A percentile compares a stretch with the other conserved stretches of the same genome.
These are phyloP conservation scores for Dryobota labecula DNA, from an alignment of 2,888 invertebrate genomes.

Conservation along the genomic window DNA sequence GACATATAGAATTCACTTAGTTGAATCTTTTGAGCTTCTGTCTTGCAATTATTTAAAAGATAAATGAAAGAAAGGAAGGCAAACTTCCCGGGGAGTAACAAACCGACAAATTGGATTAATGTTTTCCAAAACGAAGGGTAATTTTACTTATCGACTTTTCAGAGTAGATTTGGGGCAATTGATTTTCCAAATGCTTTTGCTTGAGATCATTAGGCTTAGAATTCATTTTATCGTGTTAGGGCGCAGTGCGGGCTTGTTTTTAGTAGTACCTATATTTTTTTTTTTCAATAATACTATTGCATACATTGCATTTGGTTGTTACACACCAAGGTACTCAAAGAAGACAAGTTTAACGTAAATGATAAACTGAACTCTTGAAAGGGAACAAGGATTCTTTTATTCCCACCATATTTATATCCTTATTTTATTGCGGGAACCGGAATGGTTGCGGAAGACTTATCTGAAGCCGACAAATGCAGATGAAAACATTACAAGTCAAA, in stretches of 20 bases:
- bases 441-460: conserved; percentile 31
- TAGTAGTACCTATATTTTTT: no score
- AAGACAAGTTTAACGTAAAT: not conserved
- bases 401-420: conserved; percentile 8
- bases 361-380: not conserved
- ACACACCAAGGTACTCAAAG: not conserved
- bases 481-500: conserved; percentile 17
- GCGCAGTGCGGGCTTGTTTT: no score
- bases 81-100: conserved; percentile 61
- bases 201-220: conserved; percentile 1
- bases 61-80: conserved; percentile 44
- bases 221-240: conserved; percentile 10
- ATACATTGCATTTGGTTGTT: not conserved
- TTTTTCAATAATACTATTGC: no score
- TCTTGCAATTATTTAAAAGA: conserved; percentile 57
- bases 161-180: conserved; percentile 29
- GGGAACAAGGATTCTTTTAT: conserved; percentile 9
- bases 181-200: conserved; percentile 23
- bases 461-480: conserved; percentile 21
- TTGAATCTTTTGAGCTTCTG: conserved; percentile 43
- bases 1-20: not conserved
- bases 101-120: conserved; percentile 70
- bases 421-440: conserved; percentile 15
- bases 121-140: conserved; percentile 59
- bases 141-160: conserved; percentile 55